A percentile compares a stretch with the other conserved stretches of the same genome.
These are phyloP conservation scores for Hirtodrosophila confusa DNA, from an alignment of 2,888 invertebrate genomes.

Conservation along the genomic window DNA sequence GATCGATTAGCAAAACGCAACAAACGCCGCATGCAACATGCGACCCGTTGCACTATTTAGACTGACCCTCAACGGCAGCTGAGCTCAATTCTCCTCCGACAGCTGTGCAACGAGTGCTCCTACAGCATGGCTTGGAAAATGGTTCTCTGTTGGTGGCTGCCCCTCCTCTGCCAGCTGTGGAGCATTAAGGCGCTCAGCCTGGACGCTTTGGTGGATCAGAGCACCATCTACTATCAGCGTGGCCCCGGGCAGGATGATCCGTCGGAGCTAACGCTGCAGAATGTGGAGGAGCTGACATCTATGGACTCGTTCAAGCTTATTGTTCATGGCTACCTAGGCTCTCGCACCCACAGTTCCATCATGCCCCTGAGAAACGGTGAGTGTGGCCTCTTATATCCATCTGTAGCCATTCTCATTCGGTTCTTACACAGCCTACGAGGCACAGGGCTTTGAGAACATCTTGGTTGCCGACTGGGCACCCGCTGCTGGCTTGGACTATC, in stretches of 20 bases:
- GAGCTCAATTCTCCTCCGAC: slow-evolving; percentile 4
- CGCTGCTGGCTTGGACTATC: slow-evolving; percentile 78
- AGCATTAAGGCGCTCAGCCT: slow-evolving; percentile 41
- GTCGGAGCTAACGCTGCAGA: slow-evolving; percentile 58
- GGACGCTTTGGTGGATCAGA: slow-evolving; percentile 34
- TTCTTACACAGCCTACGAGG: slow-evolving; percentile 69
- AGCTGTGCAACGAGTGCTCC: not conserved
- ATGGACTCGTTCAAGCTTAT: slow-evolving; percentile 78
- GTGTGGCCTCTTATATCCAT: not conserved
- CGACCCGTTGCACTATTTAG: slow-evolving; percentile 22
- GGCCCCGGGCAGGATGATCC: not conserved
- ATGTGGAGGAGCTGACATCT: slow-evolving; percentile 42
- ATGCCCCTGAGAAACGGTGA: slow-evolving; percentile 77
- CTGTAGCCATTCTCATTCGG: not conserved
- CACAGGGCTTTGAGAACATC: slow-evolving; percentile 76
- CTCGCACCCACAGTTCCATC: slow-evolving; percentile 76
- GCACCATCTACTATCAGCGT: slow-evolving; percentile 42
- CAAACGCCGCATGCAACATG: slow-evolving; percentile 28
- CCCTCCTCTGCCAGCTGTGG: slow-evolving; percentile 47
- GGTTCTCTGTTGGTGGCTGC: slow-evolving; percentile 26
- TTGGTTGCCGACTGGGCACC: slow-evolving; percentile 82
- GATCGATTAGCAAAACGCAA: slow-evolving; percentile 48
- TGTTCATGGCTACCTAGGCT: slow-evolving; percentile 82
- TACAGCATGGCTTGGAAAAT: slow-evolving; percentile 42
- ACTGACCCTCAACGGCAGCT: not conserved